Percentiles rank a stretch among this genome's conserved stretches.
Conservation (phyloP, 2,888 invertebrate genomes). For the Stenolophus ochropezus region DNA sequence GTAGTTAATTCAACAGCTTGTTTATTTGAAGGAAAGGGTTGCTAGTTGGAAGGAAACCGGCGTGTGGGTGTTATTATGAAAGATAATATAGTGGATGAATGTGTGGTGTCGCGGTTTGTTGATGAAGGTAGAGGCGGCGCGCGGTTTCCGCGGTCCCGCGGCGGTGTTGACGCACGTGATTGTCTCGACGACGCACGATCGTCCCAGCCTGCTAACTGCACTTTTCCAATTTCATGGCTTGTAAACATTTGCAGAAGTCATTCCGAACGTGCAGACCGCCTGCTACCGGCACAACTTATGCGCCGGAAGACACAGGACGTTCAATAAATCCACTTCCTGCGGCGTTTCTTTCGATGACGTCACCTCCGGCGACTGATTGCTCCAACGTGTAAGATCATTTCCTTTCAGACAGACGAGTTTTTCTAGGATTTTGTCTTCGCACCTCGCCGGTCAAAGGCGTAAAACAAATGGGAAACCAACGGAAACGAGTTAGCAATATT, state of each 20-base stretch:
- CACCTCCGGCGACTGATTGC: conserved; percentile 56
- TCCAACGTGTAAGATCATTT: conserved; percentile 56
- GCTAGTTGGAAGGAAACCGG: no score
- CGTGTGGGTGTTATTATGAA: not conserved
- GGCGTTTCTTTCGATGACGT: conserved; percentile 44
- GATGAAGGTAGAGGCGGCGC: not conserved
- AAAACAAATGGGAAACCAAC: conserved; percentile 45
- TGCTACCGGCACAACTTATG: conserved; percentile 55
- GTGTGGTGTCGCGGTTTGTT: conserved; percentile 3
- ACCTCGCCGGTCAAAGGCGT: conserved; percentile 48
- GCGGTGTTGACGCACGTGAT: conserved; percentile 39
- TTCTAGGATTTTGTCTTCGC: conserved; percentile 42
- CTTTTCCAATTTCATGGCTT: conserved; percentile 59
- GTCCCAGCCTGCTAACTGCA: conserved; percentile 42
- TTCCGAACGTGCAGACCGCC: conserved; percentile 53
- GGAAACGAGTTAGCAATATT: conserved; percentile 54
- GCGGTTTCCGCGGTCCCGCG: not conserved
- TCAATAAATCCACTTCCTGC: conserved; percentile 56
- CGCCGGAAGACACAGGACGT: conserved; percentile 55
- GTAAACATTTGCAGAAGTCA: conserved; percentile 59
- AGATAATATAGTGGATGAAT: not conserved
- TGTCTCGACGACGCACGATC: conserved; percentile 23
- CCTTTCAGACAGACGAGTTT: conserved; percentile 49
- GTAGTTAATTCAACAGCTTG: no score
- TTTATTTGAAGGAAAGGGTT: no score